Conservation (phyloP, 2,797 vertebrate species). For the Amazona finschi region DNA sequence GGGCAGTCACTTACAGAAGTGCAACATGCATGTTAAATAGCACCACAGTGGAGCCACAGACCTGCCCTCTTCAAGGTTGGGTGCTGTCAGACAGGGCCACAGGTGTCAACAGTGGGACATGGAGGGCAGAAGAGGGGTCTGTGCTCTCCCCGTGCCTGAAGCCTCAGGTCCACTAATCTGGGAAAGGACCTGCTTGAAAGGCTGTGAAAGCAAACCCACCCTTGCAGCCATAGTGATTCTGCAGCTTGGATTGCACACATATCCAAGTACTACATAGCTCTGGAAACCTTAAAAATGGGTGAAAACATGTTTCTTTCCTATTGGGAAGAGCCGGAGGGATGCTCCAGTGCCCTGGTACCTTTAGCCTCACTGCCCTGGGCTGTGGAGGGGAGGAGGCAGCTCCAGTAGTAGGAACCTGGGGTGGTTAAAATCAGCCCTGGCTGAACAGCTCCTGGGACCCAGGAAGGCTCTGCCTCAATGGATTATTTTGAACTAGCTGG, state of each 20-base stretch:
- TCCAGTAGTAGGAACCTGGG: not conserved
- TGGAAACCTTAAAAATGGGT: not conserved
- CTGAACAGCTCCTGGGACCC: constrained; percentile 2
- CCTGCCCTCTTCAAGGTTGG: not conserved
- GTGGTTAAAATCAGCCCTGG: not conserved
- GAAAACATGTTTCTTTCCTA: not conserved
- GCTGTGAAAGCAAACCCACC: fast-evolving
- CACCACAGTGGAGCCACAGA: not conserved
- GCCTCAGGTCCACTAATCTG: fast-evolving
- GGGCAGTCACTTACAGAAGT: not conserved
- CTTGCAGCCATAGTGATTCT: not conserved
- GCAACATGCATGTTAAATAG: fast-evolving
- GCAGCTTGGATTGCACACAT: not conserved
- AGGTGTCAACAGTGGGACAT: fast-evolving
- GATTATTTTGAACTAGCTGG: constrained; percentile 46
- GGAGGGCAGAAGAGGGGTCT: not conserved
- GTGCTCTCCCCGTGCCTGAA: not conserved
- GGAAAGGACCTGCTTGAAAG: not conserved
- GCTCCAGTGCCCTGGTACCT: not conserved
- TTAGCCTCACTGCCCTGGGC: fast-evolving
- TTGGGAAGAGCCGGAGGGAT: not conserved
- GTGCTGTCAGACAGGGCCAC: not conserved
- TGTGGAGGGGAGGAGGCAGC: not conserved
- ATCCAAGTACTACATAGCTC: not conserved
- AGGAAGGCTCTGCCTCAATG: not conserved